Percentiles rank a stretch among this genome's conserved stretches.
Conservation (phyloP, 1,140 invertebrate genomes). For the Oedothorax gibbosus region DNA sequence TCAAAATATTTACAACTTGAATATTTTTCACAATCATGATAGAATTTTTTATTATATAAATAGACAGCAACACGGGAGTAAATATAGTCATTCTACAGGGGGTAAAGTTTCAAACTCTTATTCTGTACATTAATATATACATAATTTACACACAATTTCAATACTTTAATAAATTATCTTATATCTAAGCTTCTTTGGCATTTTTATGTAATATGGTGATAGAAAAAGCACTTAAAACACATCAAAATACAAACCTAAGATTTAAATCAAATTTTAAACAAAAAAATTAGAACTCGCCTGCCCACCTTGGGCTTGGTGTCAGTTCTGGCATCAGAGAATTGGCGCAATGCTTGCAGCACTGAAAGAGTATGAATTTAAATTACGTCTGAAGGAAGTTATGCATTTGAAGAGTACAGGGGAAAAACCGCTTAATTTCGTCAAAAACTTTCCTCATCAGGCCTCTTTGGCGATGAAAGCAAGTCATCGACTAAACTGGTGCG, state of each 20-base stretch:
- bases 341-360: neutral
- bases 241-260: neutral
- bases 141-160: constrained; percentile 19
- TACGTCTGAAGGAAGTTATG: neutral
- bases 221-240: constrained; percentile 35
- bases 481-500: too few relatives aligned
- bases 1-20: neutral
- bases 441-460: too few relatives aligned
- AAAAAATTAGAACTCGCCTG: constrained; percentile 3
- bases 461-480: too few relatives aligned
- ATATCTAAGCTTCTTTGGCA: constrained; percentile 48
- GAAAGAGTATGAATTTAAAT: neutral
- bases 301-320: constrained; percentile 14
- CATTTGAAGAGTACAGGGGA: neutral
- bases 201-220: neutral
- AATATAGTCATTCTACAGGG: neutral
- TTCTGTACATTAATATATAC: constrained; percentile 33
- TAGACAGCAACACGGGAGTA: neutral
- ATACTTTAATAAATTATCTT: constrained; percentile 40
- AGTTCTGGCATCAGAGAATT: neutral
- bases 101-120: constrained; percentile 20
- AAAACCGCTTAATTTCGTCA: too few relatives aligned
- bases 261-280: neutral
- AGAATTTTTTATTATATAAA: neutral
- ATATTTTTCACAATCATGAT: neutral